Base-by-base conservation (phyloP, 2,888 invertebrate genomes). In the Microchrysa polita region DNA sequence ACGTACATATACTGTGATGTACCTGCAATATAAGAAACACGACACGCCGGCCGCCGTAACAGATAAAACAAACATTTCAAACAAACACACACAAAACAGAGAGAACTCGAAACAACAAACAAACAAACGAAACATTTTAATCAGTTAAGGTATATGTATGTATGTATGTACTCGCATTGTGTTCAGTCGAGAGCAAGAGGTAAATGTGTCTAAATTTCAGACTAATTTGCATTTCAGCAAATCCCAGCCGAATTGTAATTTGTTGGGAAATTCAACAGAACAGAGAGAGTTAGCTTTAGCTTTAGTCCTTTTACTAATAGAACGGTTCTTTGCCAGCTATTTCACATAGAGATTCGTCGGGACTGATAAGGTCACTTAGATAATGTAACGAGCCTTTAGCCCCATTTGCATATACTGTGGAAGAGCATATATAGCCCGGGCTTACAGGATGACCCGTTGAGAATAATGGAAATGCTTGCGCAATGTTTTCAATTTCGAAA, bases 1-100 rank as follows among this genome's bases (percentile, higher is more conserved):
- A 95, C 94, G 81, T 93, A 94, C 78, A 95, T 87, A 81, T 94
- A 93, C 79, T 93, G 93, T 20, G 95, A 94, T 60, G 96, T 96
- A 12, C 96, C 85, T 85, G 48, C 5, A 71, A 55, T 10, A 20
- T 23, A 53, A n/a, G n/a, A n/a, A n/a, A n/a, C n/a, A n/a, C n/a
- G n/a, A 34, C 27, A 55, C 55, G 18, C 10, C n/a, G n/a, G n/a
- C n/a, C n/a, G n/a, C n/a, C n/a, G n/a, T 34, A 34, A 34, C 27
- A 34, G 27, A 34, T 34, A 34, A 34, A 34, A 34, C 27, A 34
- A 34, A 34, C 27, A 34, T 2, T 7, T 5, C 2, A 34, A 2
- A 34, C 7, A 34, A 2, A 34, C 27, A 34, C 27, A 34, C 27
- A 34, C 27, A 34, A n/a, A n/a, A n/a, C n/a, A n/a, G n/a, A n/a